Base-by-base conservation (phyloP, 92 coral and sea anemone genomes). In the Phenganax stokvisi region DNA sequence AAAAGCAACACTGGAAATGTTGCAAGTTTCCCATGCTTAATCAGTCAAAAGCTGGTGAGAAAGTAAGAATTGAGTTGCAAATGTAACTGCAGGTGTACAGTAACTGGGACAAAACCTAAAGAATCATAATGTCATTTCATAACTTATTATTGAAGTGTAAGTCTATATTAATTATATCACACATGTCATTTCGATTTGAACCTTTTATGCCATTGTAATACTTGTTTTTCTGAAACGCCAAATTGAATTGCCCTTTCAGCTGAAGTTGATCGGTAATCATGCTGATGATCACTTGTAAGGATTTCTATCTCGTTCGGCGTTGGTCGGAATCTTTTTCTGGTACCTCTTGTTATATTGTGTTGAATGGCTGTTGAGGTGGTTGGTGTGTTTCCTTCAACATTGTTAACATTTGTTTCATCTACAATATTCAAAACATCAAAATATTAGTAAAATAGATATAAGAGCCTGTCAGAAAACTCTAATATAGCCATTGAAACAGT, bases 1-100 rank as follows among this genome's bases (percentile, higher is more conserved):
- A 57, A 57, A 57, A 11, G 63, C 53, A 82, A 86, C 29, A 82
- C 54, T 20, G 86, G 89, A 16, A 82, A 56, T 29, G 86, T 64
- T 9, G 72, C 82, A 11, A 54, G 72, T 44, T 73, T 86, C 9
- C 29, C 83, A 8, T 82, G 81, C 57, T 82, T 61, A 37, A 65
- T 44, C 52, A 75, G 82, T 9, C 30, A 56, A 3, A 86, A 82
- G 37, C 85, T 84, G 53, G 31, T 29, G 63, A 57, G 63, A 57
- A 57, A 37, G 47, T 37, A 37, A 37, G 47, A 2, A 37, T 5
- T 37, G 47, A 37, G 47, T 37, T 37, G 47, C 47, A 37, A 37
- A 37, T 37, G 47, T 5, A 37, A 37, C 47, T 37, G 47, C 47
- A 37, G 47, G 47, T 37, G 5, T 37, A 37, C 5, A 37, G 47